Evolutionary conservation across 2,113 vertebrate genomes (phyloP).

Genomic region (Stercorarius parasiticus): DNA sequence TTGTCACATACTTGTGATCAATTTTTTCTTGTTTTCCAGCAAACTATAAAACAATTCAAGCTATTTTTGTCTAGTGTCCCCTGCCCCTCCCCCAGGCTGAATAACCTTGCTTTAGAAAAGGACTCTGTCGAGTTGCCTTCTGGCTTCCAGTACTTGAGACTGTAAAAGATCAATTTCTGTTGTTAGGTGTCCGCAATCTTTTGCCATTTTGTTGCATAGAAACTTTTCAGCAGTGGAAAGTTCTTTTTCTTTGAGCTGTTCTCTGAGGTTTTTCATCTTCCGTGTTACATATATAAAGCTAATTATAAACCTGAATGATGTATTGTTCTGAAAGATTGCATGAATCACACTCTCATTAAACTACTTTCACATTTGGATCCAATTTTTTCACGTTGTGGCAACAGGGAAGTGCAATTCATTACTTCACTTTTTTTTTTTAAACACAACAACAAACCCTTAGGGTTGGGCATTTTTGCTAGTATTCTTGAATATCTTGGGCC

Average conservation of each 20-base stretch:
- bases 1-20: neutral
- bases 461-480: neutral
- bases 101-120: neutral
- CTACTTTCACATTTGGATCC: neutral
- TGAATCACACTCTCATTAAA: neutral
- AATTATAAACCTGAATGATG: neutral
- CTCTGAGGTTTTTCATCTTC: neutral
- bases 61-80: neutral
- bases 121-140: neutral
- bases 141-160: neutral
- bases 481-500: neutral
- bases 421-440: neutral
- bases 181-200: neutral
- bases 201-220: neutral
- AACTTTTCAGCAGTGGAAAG: neutral
- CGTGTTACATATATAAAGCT: neutral
- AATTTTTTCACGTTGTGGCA: neutral
- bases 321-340: neutral
- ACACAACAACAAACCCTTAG: too few species aligned
- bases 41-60: neutral
- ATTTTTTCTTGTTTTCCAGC: neutral
- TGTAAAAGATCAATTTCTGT: neutral
- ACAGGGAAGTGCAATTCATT: neutral
- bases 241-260: conserved; percentile 3
- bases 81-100: neutral